Base-by-base conservation (phyloP, 53 echinoderm and acorn worm genomes). In the Echinarachnius parma region DNA sequence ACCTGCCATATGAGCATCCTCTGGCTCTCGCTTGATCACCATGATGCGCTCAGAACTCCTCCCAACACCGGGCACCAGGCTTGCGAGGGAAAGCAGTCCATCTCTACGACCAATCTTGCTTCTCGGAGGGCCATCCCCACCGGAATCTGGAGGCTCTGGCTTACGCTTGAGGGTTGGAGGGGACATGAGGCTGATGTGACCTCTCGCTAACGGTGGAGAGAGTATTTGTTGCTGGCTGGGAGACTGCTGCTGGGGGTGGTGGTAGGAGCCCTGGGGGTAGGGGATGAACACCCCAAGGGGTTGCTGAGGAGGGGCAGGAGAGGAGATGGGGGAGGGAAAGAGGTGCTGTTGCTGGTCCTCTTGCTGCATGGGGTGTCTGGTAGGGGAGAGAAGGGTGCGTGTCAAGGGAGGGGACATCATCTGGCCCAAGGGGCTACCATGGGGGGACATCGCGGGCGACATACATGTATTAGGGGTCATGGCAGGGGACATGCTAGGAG, bases 81-180 rank as follows among this genome's bases (percentile, higher is more conserved):
- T 32, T 29, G 25, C 57, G 37, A 14, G 34, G 4, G 5, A 7
- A 57, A 37, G 20, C 39, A 45, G 19, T 7, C 20, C 32, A 14
- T 55, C 68, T 31, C 22, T 25, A 9, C 74, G 28, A 28, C 36
- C 62, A 29, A 53, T 50, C 81, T 75, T 75, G 61, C 46, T 67
- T 39, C 14, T 77, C 35, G 42, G 69, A 24, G 28, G 42, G 48
- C 31, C 37, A 3, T 61, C 66, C 53, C 68, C 54, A n/a, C n/a
- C n/a, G 50, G 61, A 53, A 30, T 66, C 49, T 24, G 53, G 69
- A 3, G 42, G 66, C 62, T 84, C 78, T 9, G 34, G 68, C 22
- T 84, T 84, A 18, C 84, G 60, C 50, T 84, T 84, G 31, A 79
- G 57, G 22, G 59, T 46, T 11, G 77, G 36, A 34, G 70, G 34